These are phyloP conservation scores for Pterois miles DNA, from an alignment of 2,797 vertebrate species.

Conservation along the genomic window DNA sequence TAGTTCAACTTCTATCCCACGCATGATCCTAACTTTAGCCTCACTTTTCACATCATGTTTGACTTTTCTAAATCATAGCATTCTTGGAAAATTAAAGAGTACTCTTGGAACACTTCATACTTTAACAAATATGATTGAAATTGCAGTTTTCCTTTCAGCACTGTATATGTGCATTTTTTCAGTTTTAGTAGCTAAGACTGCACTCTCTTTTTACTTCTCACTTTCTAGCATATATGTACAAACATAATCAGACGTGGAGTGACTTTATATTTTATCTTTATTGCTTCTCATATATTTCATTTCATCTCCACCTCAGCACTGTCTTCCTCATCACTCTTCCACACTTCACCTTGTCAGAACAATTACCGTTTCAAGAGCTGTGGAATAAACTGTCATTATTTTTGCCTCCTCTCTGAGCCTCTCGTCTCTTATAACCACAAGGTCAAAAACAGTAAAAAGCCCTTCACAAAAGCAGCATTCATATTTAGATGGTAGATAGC, in stretches of 20 bases:
- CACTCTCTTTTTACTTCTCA: background rate
- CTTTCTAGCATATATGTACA: background rate
- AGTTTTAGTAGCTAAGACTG: background rate
- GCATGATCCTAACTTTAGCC: background rate
- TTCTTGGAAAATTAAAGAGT: background rate
- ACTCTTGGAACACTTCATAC: no score
- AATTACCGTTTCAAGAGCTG: constrained; percentile 38
- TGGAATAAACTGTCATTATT: constrained; percentile 39
- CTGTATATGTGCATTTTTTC: background rate
- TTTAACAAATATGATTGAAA: background rate
- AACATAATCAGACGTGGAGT: background rate
- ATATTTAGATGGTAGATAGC: constrained; percentile 18
- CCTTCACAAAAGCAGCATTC: constrained; percentile 10
- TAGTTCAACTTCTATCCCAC: background rate
- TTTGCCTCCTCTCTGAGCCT: constrained; percentile 6
- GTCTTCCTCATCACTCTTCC: constrained; percentile 2
- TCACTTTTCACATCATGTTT: background rate
- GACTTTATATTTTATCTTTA: constrained; percentile 8
- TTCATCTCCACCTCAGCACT: background rate
- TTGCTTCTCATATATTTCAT: constrained; percentile 1
- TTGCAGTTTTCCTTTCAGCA: background rate
- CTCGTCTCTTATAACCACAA: constrained; percentile 12
- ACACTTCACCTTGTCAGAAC: constrained; percentile 28
- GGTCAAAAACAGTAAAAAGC: constrained; percentile 42
- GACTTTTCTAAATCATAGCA: background rate